A percentile compares a stretch with the other conserved stretches of the same genome.
phyloP scores from a whole-genome alignment of 2,888 invertebrate genomes.

The Tipula lateralis region DNA sequence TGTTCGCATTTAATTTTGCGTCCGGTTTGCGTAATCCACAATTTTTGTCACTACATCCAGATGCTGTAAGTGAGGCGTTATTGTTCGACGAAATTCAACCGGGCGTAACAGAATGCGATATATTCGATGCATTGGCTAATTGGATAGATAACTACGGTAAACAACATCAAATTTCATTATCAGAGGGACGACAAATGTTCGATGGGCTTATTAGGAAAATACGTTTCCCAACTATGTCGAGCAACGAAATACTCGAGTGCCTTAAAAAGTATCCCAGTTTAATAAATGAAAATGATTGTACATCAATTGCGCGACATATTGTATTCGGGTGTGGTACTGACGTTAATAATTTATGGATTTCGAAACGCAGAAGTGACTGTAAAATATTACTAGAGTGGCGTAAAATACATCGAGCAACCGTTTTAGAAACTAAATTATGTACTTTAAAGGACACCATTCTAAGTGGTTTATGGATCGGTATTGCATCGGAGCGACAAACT shows the following conservation, averaged over 20 bases:
- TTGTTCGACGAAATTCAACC: neutral
- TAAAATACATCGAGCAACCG: neutral
- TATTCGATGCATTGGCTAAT: neutral
- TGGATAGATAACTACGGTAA: neutral
- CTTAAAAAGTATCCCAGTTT: neutral
- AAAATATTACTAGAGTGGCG: neutral
- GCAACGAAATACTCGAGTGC: neutral
- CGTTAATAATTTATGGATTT: neutral
- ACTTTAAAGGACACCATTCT: neutral
- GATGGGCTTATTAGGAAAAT: neutral
- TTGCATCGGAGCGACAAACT: neutral
- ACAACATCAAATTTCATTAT: neutral
- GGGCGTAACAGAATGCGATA: neutral
- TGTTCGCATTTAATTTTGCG: neutral
- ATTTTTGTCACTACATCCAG: neutral
- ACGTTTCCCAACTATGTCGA: neutral
- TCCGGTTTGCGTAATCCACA: fast-evolving
- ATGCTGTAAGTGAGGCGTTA: neutral
- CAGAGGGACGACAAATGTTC: neutral
- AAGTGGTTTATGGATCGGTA: neutral
- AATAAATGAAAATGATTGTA: neutral
- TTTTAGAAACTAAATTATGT: neutral
- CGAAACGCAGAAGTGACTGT: neutral
- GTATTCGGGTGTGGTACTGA: neutral
- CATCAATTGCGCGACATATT: neutral